These are phyloP conservation scores for Sinopyrophorus schimmeli DNA, from an alignment of 2,888 invertebrate species.

Conservation along the genomic window DNA sequence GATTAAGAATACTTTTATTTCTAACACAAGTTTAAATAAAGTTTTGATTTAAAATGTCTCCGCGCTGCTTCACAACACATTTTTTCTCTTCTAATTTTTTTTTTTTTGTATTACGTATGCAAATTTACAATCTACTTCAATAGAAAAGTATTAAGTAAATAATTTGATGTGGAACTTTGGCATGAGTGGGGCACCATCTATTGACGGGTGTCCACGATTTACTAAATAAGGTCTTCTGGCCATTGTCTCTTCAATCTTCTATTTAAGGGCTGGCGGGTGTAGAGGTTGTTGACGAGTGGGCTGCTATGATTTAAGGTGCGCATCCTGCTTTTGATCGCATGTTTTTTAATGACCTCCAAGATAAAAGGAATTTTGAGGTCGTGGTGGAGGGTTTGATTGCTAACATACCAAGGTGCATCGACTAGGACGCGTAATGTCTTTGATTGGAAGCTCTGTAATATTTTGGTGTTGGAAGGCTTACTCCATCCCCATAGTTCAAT, in stretches of 20 bases:
- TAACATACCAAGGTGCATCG: neutral
- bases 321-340: neutral
- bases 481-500: slow-evolving; percentile 2
- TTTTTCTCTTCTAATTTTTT: too few species aligned
- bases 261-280: too few species aligned
- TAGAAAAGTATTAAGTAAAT: slow-evolving; percentile 2
- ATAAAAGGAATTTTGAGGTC: too few species aligned
- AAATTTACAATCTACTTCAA: slow-evolving; percentile 3
- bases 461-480: slow-evolving; percentile 2
- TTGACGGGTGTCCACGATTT: slow-evolving; percentile 2
- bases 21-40: too few species aligned
- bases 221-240: neutral
- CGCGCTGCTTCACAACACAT: too few species aligned
- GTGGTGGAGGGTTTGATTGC: slow-evolving; percentile 1
- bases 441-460: slow-evolving; percentile 2
- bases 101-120: too few species aligned
- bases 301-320: slow-evolving; percentile 2
- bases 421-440: too few species aligned
- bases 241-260: slow-evolving; percentile 1
- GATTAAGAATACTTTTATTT: too few species aligned
- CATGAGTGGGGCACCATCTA: neutral
- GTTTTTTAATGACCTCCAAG: slow-evolving; percentile 1
- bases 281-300: too few species aligned
- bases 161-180: neutral
- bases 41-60: too few species aligned